phyloP scores from a whole-genome alignment of 2,888 invertebrate species.

The Seira sanloemensis region DNA sequence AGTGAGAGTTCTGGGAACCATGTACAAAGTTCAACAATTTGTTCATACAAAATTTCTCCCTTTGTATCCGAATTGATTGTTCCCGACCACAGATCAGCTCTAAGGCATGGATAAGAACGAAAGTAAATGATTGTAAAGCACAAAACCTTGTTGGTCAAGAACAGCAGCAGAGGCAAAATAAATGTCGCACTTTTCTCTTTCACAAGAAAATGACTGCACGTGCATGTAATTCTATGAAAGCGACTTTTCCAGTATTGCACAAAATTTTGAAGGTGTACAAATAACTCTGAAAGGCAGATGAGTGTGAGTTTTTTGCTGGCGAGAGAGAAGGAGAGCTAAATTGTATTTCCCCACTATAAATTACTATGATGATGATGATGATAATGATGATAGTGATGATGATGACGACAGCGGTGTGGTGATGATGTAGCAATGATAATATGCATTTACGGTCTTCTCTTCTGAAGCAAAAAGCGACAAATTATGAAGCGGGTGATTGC shows the following conservation, averaged over 20 bases:
- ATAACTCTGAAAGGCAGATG: not conserved
- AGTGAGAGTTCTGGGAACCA: too few relatives aligned
- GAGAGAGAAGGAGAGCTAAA: not conserved
- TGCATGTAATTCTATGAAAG: not conserved
- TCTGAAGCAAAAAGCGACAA: not conserved
- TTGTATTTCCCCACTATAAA: not conserved
- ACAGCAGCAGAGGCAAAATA: not conserved
- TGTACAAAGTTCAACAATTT: too few relatives aligned
- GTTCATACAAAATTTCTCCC: not conserved
- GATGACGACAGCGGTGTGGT: slow-evolving; percentile 29
- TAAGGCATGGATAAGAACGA: not conserved
- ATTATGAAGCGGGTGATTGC: not conserved
- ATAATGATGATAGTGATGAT: slow-evolving; percentile 35
- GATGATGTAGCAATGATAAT: slow-evolving; percentile 31
- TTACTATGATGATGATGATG: slow-evolving; percentile 42
- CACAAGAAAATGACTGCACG: too few relatives aligned
- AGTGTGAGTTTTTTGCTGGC: not conserved
- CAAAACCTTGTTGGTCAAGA: slow-evolving; percentile 9
- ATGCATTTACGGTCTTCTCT: not conserved
- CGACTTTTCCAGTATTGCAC: not conserved
- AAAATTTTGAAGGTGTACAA: not conserved
- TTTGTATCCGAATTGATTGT: not conserved
- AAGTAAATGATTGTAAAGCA: slow-evolving; percentile 7
- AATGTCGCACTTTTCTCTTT: not conserved
- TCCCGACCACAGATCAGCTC: not conserved